phyloP scores from a whole-genome alignment of 2,888 invertebrate genomes.

The Eilema caniola region DNA sequence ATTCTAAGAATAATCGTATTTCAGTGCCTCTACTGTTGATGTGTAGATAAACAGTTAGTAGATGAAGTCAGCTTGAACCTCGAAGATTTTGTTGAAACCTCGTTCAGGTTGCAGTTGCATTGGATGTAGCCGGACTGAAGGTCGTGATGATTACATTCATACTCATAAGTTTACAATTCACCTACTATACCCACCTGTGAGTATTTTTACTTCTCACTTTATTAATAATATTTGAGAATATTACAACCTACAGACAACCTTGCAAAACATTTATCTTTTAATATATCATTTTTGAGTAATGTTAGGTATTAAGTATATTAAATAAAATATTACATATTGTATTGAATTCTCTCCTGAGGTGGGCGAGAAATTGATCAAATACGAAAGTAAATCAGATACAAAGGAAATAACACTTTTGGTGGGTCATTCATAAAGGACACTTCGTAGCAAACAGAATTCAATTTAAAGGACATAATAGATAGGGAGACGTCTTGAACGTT shows the following conservation, averaged over 20 bases:
- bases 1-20: too few relatives aligned
- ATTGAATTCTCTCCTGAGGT: not conserved
- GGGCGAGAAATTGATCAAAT: not conserved
- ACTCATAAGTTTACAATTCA: not conserved
- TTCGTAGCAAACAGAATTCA: not conserved
- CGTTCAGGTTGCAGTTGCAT: too few relatives aligned
- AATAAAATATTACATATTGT: not conserved
- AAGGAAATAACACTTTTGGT: slow-evolving; percentile 2
- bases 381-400: not conserved
- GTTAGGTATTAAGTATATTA: too few relatives aligned
- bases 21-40: too few relatives aligned
- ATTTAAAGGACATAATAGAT: not conserved
- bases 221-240: not conserved
- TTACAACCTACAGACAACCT: not conserved
- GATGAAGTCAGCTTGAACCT: too few relatives aligned
- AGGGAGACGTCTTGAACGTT: not conserved
- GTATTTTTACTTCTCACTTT: not conserved
- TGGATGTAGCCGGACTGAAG: too few relatives aligned
- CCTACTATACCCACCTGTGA: not conserved
- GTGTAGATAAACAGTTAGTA: too few relatives aligned
- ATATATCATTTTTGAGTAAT: not conserved
- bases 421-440: not conserved
- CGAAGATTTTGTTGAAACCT: too few relatives aligned
- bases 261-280: not conserved
- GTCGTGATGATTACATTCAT: not conserved